A percentile compares a stretch with the other conserved stretches of the same genome.
Conservation (phyloP, 2,888 invertebrate species). For the Tromatobia lineatoria region DNA sequence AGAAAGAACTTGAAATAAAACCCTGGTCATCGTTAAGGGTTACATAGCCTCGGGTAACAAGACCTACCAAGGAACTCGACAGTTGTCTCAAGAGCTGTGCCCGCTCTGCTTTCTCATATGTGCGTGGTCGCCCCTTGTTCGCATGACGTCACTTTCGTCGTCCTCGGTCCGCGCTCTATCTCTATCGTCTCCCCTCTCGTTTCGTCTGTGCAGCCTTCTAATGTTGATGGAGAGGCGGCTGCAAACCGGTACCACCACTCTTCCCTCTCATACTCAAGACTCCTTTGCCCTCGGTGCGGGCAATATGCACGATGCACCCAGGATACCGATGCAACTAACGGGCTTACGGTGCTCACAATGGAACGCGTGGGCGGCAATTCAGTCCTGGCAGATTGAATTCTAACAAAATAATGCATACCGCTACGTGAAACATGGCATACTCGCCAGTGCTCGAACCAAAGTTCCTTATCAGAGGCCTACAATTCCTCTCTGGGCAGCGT, state of each 20-base stretch:
- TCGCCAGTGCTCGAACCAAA: slow-evolving; percentile 28
- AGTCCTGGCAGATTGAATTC: slow-evolving; percentile 72
- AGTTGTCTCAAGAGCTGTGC: slow-evolving; percentile 59
- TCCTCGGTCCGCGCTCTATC: slow-evolving; percentile 67
- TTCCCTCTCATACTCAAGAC: slow-evolving; percentile 13
- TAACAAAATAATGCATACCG: slow-evolving; percentile 65
- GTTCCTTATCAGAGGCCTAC: neutral
- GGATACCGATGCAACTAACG: slow-evolving; percentile 44
- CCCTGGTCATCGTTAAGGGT: slow-evolving; percentile 17
- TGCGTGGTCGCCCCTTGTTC: slow-evolving; percentile 66
- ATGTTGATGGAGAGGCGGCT: slow-evolving; percentile 47
- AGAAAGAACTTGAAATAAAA: slow-evolving; percentile 20
- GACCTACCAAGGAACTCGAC: slow-evolving; percentile 43
- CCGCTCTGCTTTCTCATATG: slow-evolving; percentile 4
- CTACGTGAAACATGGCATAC: slow-evolving; percentile 46
- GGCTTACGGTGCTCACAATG: slow-evolving; percentile 33
- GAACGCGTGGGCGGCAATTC: slow-evolving; percentile 72
- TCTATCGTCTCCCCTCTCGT: slow-evolving; percentile 5
- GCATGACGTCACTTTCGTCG: slow-evolving; percentile 78
- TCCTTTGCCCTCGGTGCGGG: slow-evolving; percentile 8
- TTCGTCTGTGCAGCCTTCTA: slow-evolving; percentile 27
- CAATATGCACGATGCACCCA: slow-evolving; percentile 59
- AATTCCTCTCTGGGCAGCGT: slow-evolving; percentile 16
- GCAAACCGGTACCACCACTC: slow-evolving; percentile 57
- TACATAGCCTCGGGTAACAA: slow-evolving; percentile 29